These are phyloP conservation scores for Leptocoma aspasia DNA, from an alignment of 2,113 vertebrate species.

Conservation along the genomic window DNA sequence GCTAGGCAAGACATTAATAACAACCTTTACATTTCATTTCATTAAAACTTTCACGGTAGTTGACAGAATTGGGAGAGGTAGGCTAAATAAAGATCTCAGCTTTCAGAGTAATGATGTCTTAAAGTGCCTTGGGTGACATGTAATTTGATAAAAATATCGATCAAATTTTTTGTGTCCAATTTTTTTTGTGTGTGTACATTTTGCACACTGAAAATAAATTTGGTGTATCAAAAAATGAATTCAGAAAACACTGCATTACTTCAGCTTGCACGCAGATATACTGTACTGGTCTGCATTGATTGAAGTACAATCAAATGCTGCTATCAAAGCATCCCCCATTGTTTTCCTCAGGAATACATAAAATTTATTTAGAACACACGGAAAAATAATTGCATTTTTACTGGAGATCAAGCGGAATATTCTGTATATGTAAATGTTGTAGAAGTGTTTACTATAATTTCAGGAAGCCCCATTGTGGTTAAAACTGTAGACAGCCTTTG, in stretches of 20 bases:
- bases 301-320: neutral
- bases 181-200: neutral
- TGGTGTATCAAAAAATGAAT: neutral
- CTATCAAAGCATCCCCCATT: neutral
- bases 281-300: neutral
- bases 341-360: neutral
- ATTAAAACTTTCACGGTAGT: accelerated
- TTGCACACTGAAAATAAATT: neutral
- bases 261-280: neutral
- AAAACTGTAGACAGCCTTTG: neutral
- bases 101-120: neutral
- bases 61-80: neutral
- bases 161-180: neutral
- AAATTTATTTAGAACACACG: neutral
- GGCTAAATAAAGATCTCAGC: neutral
- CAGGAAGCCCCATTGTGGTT: neutral
- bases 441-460: neutral
- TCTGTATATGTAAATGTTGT: neutral
- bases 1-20: neutral
- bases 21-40: neutral
- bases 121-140: neutral
- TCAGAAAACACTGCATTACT: neutral
- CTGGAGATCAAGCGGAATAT: neutral
- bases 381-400: neutral
- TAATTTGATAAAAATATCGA: neutral